phyloP scores from a whole-genome alignment of 1,140 invertebrate species.

The Papilio glaucus region DNA sequence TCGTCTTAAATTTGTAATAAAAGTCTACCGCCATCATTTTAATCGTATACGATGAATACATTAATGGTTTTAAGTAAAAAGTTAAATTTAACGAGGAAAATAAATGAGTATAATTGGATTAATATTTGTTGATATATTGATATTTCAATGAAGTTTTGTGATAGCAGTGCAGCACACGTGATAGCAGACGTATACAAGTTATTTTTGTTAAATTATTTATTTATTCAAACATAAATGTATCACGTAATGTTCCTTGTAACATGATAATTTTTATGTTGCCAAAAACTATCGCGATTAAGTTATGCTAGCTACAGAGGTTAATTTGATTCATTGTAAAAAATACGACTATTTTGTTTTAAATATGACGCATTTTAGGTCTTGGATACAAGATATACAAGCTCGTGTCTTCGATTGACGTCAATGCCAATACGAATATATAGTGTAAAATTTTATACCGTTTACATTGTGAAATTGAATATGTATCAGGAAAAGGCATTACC shows the following conservation, averaged over 20 bases:
- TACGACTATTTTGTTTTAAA: conserved; percentile 35
- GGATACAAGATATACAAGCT: conserved; percentile 36
- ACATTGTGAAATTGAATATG: conserved; percentile 39
- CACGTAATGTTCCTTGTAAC: no score
- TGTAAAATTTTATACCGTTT: conserved; percentile 15
- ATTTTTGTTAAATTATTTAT: neutral
- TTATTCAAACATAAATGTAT: neutral
- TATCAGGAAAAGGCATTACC: conserved; percentile 6
- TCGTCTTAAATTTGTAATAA: no score
- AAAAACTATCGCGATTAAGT: neutral
- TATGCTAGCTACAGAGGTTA: neutral
- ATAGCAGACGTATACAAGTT: neutral
- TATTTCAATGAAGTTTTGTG: neutral
- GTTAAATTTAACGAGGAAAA: no score
- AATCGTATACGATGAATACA: no score
- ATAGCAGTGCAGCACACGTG: neutral
- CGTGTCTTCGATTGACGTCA: conserved; percentile 53
- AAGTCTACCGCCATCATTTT: no score
- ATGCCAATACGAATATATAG: conserved; percentile 27
- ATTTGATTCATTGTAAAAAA: conserved; percentile 15
- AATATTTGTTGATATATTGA: neutral
- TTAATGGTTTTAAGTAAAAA: no score
- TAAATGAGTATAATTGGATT: no score
- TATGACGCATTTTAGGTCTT: conserved; percentile 47
- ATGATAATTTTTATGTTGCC: neutral